phyloP scores from a whole-genome alignment of 2,888 invertebrate genomes.

The Macrosiphum euphorbiae region DNA sequence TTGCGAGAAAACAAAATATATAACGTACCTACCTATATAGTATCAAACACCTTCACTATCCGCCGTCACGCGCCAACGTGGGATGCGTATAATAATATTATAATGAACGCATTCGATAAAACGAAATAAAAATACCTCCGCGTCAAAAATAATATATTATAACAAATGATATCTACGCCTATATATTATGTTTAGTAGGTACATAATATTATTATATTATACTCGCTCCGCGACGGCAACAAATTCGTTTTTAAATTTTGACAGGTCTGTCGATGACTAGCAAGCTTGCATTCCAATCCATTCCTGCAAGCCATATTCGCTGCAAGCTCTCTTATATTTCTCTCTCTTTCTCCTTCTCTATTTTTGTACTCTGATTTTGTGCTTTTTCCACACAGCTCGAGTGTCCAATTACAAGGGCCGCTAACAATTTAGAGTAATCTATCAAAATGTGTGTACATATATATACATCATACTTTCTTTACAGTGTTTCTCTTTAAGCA shows the following conservation, averaged over 20 bases:
- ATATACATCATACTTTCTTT: conserved; percentile 38
- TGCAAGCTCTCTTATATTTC: not conserved
- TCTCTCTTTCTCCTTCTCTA: not conserved
- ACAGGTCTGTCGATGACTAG: not conserved
- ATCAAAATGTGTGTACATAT: conserved; percentile 1
- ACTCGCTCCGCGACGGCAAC: not conserved
- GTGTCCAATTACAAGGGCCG: conserved; percentile 12
- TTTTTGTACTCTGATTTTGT: not conserved
- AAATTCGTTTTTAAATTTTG: conserved; percentile 16
- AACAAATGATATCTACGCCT: not conserved
- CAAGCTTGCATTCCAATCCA: not conserved
- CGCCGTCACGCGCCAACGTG: conserved; percentile 27
- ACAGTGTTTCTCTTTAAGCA: conserved; percentile 37
- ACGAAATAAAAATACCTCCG: conserved; percentile 17
- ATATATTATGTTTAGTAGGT: not conserved
- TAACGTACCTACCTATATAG: not conserved
- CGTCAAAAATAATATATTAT: not conserved
- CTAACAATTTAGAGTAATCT: conserved; percentile 2
- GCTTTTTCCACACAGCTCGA: not conserved
- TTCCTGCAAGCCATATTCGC: not conserved
- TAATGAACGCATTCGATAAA: conserved; percentile 34
- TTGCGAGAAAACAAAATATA: conserved; percentile 19
- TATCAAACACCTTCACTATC: conserved; percentile 28
- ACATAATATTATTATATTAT: not conserved
- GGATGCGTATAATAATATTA: conserved; percentile 24